Conservation (phyloP, 2,113 vertebrate genomes). For the Protobothrops mucrosquamatus region DNA sequence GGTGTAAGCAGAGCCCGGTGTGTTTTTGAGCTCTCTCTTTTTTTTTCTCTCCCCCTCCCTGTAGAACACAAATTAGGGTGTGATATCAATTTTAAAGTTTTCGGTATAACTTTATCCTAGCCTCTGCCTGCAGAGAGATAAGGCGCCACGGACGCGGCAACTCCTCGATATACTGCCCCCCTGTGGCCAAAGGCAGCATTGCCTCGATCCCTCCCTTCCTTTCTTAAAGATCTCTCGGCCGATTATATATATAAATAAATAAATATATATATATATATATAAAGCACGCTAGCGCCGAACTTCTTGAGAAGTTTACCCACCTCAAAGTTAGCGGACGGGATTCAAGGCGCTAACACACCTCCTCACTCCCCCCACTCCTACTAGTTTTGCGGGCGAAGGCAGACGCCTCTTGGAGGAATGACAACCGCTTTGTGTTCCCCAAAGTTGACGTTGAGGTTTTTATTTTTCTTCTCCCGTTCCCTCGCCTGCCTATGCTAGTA, state of each 20-base stretch:
- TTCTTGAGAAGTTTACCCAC: conserved; percentile 66
- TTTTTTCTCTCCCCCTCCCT: conserved; percentile 18
- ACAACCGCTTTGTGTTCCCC: conserved; percentile 62
- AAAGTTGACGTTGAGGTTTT: conserved; percentile 60
- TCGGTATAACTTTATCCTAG: conserved; percentile 68
- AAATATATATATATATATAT: not conserved
- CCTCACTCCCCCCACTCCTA: conserved; percentile 56
- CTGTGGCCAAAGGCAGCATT: conserved; percentile 74
- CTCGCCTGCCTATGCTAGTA: conserved; percentile 61
- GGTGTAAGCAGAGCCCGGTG: conserved; percentile 61
- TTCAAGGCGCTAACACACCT: conserved; percentile 51
- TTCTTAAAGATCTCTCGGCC: not conserved
- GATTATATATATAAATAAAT: not conserved
- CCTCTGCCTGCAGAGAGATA: conserved; percentile 52
- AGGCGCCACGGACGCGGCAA: conserved; percentile 40
- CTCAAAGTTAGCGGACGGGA: conserved; percentile 67
- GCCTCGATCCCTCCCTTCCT: conserved; percentile 44
- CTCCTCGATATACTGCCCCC: conserved; percentile 77
- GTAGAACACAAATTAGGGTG: conserved; percentile 61
- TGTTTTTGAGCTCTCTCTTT: conserved; percentile 49
- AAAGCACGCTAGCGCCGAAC: conserved; percentile 53
- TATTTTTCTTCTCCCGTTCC: conserved; percentile 51
- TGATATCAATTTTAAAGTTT: conserved; percentile 76
- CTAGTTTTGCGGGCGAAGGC: not conserved
- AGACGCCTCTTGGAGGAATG: conserved; percentile 52